Base-by-base conservation (phyloP, 1,140 invertebrate species). In the Agrilus planipennis region DNA sequence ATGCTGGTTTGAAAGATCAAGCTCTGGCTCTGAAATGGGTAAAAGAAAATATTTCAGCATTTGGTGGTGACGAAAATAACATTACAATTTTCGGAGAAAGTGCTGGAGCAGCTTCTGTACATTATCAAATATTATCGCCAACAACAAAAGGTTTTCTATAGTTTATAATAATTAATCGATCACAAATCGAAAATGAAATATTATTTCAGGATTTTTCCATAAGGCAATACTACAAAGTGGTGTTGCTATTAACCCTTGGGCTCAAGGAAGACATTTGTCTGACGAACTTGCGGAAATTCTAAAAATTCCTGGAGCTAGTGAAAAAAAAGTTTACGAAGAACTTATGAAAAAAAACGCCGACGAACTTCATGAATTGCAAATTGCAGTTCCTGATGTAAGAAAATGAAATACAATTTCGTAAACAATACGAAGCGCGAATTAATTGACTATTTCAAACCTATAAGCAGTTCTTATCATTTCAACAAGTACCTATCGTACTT, bases 61-160 rank as follows among this genome's bases (percentile, higher is more conserved):
- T 54, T 36, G 34, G 42, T 34, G 52, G 52, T 11, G 41, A 52
- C 34, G 44, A 50, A n/a, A 23, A 41, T 3, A 61, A 63, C 48
- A 57, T 75, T 0, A 75, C 72, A 0, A 45, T 75, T 3, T 63
- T 73, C 27, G 73, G 73, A 4, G 58, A 73, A 52, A 73, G 71
- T 50, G 64, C 66, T 3, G 73, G 72, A 1, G 64, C 62, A 1
- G 63, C 60, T 17, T 53, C 65, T 1, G 62, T 67, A 0, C 64
- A 68, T 6, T 52, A 68, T 2, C 49, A 73, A 3, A 9, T 27
- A 27, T 27, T 27, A 27, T n/a, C n/a, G n/a, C n/a, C n/a, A n/a
- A n/a, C n/a, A n/a, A n/a, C n/a, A n/a, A n/a, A n/a, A n/a, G n/a
- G n/a, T n/a, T n/a, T n/a, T n/a, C n/a, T n/a, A n/a, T n/a, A n/a